Evolutionary conservation across 2,113 vertebrate genomes (phyloP), one percentile per base, ranked within the genome.

Genomic region (Spea bombifrons): DNA sequence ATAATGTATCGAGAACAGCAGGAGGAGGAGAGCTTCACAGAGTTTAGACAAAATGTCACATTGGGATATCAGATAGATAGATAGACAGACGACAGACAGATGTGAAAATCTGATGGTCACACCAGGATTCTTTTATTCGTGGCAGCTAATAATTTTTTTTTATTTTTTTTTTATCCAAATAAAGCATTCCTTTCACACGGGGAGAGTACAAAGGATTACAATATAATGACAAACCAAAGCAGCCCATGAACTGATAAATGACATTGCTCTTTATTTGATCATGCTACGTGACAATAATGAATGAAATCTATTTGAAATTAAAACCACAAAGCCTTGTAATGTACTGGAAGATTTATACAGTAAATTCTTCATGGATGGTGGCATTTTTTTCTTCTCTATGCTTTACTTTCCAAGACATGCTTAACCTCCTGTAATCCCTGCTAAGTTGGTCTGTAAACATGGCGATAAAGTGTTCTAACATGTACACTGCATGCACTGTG

Each of bases 391-490:
- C 64, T 64, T 45, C 8, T 49, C 64, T 72, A 17, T 57, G 78
- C 66, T 66, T 75, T 68, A 57, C 71, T 68, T 73, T 64, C 47
- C 71, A 71, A 71, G 77, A 85, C 67, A 66, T 76, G 77, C 63
- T 61, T 66, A 81, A 87, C 61, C 49, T 70, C 67, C 30, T 53
- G 17, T 71, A 77, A 85, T 83, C 50, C 76, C 79, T 59, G 48
- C 64, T 82, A 75, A 75, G 82, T 83, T 4, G 1, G 79, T 85
- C 81, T 84, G 80, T 15, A n/a, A 77, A 71, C 68, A 72, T 1
- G 78, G 71, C 49, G 83, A 87, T 66, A 80, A 82, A 81, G 43
- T 2, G 82, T 74, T 0, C 69, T 46, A 17, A 30, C 43, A 57
- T 47, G 0, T 64, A 57, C 2, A 75, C 44, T 65, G 61, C 50